Conservation (phyloP, 2,888 invertebrate species). For the Oligia fasciuncula region DNA sequence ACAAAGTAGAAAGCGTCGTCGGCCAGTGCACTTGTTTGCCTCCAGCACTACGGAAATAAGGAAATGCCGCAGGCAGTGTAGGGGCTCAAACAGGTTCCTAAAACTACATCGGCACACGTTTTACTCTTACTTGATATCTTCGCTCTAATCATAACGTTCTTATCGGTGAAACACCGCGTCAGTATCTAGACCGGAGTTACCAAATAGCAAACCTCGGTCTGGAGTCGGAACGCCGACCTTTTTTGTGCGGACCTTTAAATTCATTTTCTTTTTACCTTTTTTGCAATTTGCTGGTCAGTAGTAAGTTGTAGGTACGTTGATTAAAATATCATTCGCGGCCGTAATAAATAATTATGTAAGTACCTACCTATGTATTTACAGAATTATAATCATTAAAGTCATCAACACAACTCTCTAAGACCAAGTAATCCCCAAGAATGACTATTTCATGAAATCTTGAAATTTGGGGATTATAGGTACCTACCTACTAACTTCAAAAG, state of each 20-base stretch:
- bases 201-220: not conserved
- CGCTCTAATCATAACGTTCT: not conserved
- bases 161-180: not conserved
- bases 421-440: no score
- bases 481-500: no score
- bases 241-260: not conserved
- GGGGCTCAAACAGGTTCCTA: slow-evolving; percentile 60
- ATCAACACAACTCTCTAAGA: no score
- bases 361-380: no score
- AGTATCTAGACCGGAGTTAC: not conserved
- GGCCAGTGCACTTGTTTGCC: slow-evolving; percentile 63
- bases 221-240: not conserved
- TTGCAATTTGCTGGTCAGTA: no score
- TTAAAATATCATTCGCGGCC: no score
- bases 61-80: slow-evolving; percentile 47
- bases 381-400: no score
- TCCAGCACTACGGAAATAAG: slow-evolving; percentile 63
- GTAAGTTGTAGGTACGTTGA: no score
- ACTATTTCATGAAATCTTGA: no score
- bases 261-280: no score
- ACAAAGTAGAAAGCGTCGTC: slow-evolving; percentile 66
- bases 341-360: no score
- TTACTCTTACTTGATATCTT: slow-evolving; percentile 11
- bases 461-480: no score
- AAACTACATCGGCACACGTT: slow-evolving; percentile 19